These are phyloP conservation scores for Gavia stellata DNA, from an alignment of 2,113 vertebrate genomes.

Conservation along the genomic window DNA sequence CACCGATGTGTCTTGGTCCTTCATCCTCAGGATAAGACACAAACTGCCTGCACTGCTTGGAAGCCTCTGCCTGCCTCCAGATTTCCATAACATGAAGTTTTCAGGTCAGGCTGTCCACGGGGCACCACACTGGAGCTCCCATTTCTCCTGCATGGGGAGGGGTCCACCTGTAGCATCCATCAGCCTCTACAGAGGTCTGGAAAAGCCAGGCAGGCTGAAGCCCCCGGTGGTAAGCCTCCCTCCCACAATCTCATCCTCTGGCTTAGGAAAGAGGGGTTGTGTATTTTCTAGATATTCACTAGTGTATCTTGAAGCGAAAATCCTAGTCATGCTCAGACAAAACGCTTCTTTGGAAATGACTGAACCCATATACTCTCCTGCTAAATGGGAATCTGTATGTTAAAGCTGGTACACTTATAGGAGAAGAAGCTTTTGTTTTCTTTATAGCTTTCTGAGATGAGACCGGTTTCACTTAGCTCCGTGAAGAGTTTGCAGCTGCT, in stretches of 20 bases:
- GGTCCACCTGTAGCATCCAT: background rate
- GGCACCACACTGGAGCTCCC: background rate
- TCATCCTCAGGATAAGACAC: background rate
- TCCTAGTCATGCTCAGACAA: too few relatives aligned
- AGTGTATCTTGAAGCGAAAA: background rate
- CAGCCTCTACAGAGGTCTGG: background rate
- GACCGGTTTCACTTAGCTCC: background rate
- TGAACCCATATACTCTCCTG: accelerated
- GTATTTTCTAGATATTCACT: background rate
- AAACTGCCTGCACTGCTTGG: background rate
- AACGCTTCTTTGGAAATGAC: background rate
- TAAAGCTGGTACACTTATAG: background rate
- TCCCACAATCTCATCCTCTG: background rate
- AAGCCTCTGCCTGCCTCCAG: background rate
- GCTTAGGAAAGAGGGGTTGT: background rate
- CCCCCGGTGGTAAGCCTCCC: background rate
- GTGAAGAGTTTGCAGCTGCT: background rate
- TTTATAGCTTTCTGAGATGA: background rate
- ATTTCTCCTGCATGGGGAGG: background rate
- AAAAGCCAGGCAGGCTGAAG: background rate
- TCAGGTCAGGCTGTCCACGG: background rate
- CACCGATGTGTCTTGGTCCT: background rate
- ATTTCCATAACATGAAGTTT: background rate
- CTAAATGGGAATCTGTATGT: background rate
- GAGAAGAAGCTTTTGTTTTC: background rate